Evolutionary conservation across 2,888 invertebrate species (phyloP), one percentile per base, ranked within the genome.

Genomic region (Sturmia bella): DNA sequence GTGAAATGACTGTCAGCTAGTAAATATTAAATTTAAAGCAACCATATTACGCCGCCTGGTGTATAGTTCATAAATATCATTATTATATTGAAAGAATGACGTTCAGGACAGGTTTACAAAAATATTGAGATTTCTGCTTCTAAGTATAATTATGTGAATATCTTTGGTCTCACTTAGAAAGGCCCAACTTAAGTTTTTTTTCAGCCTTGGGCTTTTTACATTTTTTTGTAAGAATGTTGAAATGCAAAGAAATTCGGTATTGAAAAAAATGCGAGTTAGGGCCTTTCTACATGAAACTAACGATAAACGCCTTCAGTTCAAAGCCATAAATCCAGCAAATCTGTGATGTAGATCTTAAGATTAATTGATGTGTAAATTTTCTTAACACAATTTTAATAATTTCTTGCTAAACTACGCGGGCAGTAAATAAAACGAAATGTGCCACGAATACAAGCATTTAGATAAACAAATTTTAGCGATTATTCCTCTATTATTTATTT

Each of bases 321-420:
- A 13, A 57, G 43, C 69, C 48, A 75, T 68, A 57, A 73, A 64
- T 61, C 57, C 69, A 64, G 41, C 43, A 59, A 74, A 64, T 69
- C 80, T 69, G 73, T 77, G 70, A 52, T 82, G 63, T 74, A 77
- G 81, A 77, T 81, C 73, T 81, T 21, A 78, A 74, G 81, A 82
- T 82, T 78, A 78, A 78, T 77, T 74, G 74, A 45, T 66, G 81
- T 70, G 77, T 64, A 78, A 52, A 69, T 64, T 78, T 74, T 77
- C 74, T 78, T 64, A 54, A 74, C 69, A 77, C 78, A 82, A 78
- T 74, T 82, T 82, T 27, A 57, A 59, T 78, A 77, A 82, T 82
- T 78, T 57, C 52, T 48, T n/a, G 41, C 57, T 74, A 32, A 32
- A 9, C 74, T 82, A 78, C 11, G 57, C 13, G 21, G 32, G 41